A percentile compares a stretch with the other conserved stretches of the same genome.
These are phyloP conservation scores for Synanceia verrucosa DNA, from an alignment of 2,797 vertebrate genomes.

Conservation along the genomic window DNA sequence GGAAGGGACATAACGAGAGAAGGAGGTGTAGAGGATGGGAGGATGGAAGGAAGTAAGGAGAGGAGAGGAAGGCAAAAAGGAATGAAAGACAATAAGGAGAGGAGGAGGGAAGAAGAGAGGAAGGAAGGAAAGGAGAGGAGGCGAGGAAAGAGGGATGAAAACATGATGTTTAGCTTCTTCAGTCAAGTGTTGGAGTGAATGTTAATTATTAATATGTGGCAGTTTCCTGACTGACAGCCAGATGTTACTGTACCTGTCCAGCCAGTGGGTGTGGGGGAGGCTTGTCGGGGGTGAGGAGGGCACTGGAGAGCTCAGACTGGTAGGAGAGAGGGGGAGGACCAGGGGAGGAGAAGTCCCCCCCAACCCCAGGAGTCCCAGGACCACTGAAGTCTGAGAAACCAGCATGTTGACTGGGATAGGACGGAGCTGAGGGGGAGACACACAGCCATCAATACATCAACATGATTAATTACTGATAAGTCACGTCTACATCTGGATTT, in stretches of 20 bases:
- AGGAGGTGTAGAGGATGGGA: too few species aligned
- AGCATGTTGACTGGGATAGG: conserved; percentile 79
- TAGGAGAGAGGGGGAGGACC: conserved; percentile 86
- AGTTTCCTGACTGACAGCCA: background rate
- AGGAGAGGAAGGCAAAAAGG: background rate
- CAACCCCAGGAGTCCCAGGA: conserved; percentile 78
- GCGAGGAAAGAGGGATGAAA: background rate
- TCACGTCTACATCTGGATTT: too few species aligned
- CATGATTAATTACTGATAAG: background rate
- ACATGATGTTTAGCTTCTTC: too few species aligned
- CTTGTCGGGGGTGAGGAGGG: conserved; percentile 87
- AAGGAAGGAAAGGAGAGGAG: background rate
- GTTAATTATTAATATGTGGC: background rate
- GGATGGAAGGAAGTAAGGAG: too few species aligned
- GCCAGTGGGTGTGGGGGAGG: conserved; percentile 78
- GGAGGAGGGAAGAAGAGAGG: background rate
- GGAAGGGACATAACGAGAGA: too few species aligned
- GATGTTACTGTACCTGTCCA: conserved; percentile 80
- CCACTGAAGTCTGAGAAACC: conserved; percentile 85
- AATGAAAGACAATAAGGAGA: too few species aligned
- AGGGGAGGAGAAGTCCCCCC: conserved; percentile 78
- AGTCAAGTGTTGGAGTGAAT: background rate
- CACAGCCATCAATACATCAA: conserved; percentile 2
- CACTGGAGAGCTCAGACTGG: conserved; percentile 86
- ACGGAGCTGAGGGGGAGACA: conserved; percentile 77